Conservation (phyloP, 2,113 vertebrate genomes). For the Lepidothrix coronata region DNA sequence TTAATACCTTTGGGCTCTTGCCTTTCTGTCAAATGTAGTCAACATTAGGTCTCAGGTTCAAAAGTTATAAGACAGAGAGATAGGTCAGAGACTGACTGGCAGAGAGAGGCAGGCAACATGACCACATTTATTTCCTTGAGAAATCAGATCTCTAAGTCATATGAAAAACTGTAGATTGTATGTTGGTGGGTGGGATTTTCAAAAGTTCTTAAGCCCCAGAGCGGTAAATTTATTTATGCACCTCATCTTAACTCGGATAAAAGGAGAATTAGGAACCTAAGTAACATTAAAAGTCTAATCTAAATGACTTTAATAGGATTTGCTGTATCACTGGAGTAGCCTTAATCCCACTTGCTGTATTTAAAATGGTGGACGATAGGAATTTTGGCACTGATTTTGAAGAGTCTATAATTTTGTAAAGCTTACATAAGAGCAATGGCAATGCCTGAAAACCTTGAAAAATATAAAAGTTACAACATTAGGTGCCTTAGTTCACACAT, state of each 20-base stretch:
- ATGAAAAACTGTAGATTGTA: neutral
- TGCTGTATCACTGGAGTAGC: neutral
- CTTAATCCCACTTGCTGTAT: neutral
- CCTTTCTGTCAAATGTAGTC: neutral
- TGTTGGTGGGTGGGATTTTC: neutral
- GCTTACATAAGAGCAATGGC: neutral
- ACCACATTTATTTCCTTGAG: neutral
- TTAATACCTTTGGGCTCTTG: neutral
- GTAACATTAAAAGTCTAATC: neutral
- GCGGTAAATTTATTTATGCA: neutral
- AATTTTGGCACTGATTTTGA: neutral
- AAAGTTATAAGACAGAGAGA: neutral
- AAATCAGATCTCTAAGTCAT: neutral
- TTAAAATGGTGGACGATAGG: neutral
- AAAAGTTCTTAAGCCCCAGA: neutral
- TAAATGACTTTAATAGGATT: slow-evolving; percentile 17
- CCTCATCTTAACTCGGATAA: neutral
- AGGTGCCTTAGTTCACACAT: neutral
- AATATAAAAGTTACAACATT: neutral
- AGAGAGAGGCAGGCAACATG: neutral
- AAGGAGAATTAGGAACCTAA: neutral
- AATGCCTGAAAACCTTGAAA: neutral
- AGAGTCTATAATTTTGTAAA: neutral
- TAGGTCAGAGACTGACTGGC: neutral
- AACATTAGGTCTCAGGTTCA: neutral